These are phyloP conservation scores for Chroicocephalus ridibundus DNA, from an alignment of 2,113 vertebrate genomes.

Conservation along the genomic window DNA sequence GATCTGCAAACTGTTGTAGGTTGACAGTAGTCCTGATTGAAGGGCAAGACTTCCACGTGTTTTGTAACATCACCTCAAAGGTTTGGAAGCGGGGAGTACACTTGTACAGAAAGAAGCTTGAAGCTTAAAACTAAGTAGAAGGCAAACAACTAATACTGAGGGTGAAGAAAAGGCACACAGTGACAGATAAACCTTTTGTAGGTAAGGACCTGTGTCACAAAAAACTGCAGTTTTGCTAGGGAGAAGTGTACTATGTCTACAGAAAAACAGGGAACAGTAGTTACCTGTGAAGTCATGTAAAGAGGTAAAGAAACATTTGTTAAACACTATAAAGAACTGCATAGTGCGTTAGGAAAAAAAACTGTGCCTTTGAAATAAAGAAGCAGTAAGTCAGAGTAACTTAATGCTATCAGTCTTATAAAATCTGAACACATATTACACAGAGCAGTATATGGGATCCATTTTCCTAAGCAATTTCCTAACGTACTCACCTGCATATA, in stretches of 20 bases:
- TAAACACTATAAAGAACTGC: not conserved
- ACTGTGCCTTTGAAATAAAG: not conserved
- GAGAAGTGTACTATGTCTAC: not conserved
- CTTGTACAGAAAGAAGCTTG: not conserved
- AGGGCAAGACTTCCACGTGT: not conserved
- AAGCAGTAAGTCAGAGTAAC: not conserved
- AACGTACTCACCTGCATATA: constrained; percentile 92
- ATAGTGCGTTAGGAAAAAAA: not conserved
- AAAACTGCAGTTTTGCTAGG: not conserved
- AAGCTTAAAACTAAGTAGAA: not conserved
- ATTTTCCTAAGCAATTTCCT: not conserved
- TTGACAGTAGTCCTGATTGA: not conserved
- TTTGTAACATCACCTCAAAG: not conserved
- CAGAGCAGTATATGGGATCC: not conserved
- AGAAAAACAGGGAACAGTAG: not conserved
- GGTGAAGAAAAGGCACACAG: not conserved
- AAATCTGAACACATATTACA: not conserved
- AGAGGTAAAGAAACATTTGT: not conserved
- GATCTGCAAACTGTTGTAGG: not conserved
- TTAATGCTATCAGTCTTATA: not conserved
- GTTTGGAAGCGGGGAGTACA: not conserved
- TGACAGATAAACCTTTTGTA: not conserved
- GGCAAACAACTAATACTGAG: not conserved
- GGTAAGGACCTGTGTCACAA: not conserved
- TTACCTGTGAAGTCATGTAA: not conserved